Evolutionary conservation across 92 coral and sea anemone species (phyloP).

Genomic region (Parazoanthus atlanticus): DNA sequence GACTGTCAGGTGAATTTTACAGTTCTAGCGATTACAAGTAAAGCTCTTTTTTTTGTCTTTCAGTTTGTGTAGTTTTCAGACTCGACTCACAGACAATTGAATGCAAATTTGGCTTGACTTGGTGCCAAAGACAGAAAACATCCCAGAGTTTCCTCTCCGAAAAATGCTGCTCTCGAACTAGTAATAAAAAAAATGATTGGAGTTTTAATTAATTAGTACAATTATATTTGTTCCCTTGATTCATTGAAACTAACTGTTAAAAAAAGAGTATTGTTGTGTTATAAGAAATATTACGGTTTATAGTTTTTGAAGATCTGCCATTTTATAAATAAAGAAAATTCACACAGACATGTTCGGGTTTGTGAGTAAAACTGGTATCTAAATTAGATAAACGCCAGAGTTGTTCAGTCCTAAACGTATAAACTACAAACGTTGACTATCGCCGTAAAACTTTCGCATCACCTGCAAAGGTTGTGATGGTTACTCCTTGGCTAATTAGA

Average conservation of each 20-base stretch:
- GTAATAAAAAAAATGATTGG: neutral
- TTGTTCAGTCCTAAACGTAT: conserved; percentile 15
- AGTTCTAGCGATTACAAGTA: too few relatives aligned
- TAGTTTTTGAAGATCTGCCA: neutral
- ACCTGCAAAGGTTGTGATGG: conserved; percentile 19
- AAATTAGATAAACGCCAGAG: conserved; percentile 16
- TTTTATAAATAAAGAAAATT: conserved; percentile 1
- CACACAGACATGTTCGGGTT: neutral
- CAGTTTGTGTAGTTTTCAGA: neutral
- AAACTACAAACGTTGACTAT: conserved; percentile 23
- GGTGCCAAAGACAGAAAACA: neutral
- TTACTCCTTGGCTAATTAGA: conserved; percentile 28
- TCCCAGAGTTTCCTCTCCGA: neutral
- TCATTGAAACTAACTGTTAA: neutral
- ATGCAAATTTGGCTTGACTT: neutral
- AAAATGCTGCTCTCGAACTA: neutral
- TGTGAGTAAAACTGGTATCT: conserved; percentile 26
- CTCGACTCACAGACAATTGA: neutral
- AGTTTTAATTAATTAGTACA: conserved; percentile 17
- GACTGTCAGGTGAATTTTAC: neutral
- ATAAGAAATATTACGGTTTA: neutral
- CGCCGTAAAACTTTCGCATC: conserved; percentile 13
- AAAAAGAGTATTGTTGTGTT: conserved; percentile 16
- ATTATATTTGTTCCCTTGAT: conserved; percentile 9
- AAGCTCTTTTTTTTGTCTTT: neutral